phyloP scores from a whole-genome alignment of 2,888 invertebrate species.

The Apamea monoglypha region DNA sequence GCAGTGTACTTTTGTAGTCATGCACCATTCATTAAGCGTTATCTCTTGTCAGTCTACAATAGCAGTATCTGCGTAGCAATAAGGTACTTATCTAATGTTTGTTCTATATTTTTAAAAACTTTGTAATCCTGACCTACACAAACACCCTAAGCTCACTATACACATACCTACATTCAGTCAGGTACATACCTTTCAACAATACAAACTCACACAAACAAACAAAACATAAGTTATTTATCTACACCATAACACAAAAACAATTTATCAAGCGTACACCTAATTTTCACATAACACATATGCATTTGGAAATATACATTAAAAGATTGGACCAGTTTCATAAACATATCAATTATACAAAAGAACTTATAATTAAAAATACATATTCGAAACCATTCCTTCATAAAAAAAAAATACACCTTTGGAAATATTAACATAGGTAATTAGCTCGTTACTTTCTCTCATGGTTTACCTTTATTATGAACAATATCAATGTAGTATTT shows the following conservation, averaged over 20 bases:
- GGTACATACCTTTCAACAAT: not conserved
- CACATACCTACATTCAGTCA: not conserved
- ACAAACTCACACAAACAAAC: not conserved
- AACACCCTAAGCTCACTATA: not conserved
- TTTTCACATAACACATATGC: not conserved
- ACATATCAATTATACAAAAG: not conserved
- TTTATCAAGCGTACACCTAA: not conserved
- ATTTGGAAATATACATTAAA: not conserved
- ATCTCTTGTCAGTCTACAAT: not conserved
- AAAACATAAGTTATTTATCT: not conserved
- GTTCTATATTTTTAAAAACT: not conserved
- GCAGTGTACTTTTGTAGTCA: not conserved
- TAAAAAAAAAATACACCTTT: too few relatives aligned
- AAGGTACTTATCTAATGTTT: not conserved
- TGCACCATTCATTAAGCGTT: not conserved
- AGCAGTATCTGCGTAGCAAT: not conserved
- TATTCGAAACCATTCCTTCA: too few relatives aligned
- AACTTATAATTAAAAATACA: too few relatives aligned
- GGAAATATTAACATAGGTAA: too few relatives aligned
- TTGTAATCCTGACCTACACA: not conserved
- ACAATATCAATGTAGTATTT: too few relatives aligned
- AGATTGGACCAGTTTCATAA: not conserved
- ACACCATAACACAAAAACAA: not conserved
- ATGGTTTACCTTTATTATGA: too few relatives aligned
- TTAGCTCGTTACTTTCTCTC: too few relatives aligned